A percentile compares a stretch with the other conserved stretches of the same genome.
phyloP scores from a whole-genome alignment of 2,888 invertebrate genomes.

The Schizotus pectinicornis region DNA sequence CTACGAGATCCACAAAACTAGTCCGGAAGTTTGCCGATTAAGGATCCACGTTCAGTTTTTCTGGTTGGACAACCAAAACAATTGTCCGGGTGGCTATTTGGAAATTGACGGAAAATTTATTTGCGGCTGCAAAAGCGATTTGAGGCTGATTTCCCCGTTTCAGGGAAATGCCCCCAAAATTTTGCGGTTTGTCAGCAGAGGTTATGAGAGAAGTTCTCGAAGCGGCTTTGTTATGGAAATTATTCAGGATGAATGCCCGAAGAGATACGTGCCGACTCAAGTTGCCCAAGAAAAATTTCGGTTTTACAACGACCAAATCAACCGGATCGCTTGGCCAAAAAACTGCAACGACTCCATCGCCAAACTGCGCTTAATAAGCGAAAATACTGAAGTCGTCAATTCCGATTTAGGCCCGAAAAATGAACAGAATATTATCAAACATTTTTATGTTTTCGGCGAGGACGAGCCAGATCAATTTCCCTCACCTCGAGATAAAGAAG shows the following conservation, averaged over 20 bases:
- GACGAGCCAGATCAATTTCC: slow-evolving; percentile 38
- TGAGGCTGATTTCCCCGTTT: slow-evolving; percentile 53
- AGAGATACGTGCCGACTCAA: slow-evolving; percentile 24
- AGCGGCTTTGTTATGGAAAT: slow-evolving; percentile 65
- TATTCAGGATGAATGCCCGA: slow-evolving; percentile 63
- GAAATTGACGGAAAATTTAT: slow-evolving; percentile 64
- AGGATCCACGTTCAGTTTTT: slow-evolving; percentile 64
- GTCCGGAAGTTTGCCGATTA: slow-evolving; percentile 60
- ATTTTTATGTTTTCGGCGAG: slow-evolving; percentile 48
- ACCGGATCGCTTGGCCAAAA: slow-evolving; percentile 39
- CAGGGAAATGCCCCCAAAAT: slow-evolving; percentile 57
- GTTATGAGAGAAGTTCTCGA: slow-evolving; percentile 53
- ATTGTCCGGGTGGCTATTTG: slow-evolving; percentile 61
- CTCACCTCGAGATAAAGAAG: slow-evolving; percentile 44
- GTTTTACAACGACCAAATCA: slow-evolving; percentile 41
- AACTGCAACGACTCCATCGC: slow-evolving; percentile 27
- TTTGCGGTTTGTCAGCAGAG: slow-evolving; percentile 57
- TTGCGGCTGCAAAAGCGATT: slow-evolving; percentile 64
- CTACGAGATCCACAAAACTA: slow-evolving; percentile 60
- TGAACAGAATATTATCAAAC: slow-evolving; percentile 35
- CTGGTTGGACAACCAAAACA: slow-evolving; percentile 58
- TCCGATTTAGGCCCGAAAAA: background rate
- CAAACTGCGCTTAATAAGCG: slow-evolving; percentile 40
- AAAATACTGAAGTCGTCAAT: slow-evolving; percentile 36
- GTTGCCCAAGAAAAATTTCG: slow-evolving; percentile 9